Conservation (phyloP, 30 jellyfish, hydroid and myxozoan genomes). For the Cassiopea xamachana region DNA sequence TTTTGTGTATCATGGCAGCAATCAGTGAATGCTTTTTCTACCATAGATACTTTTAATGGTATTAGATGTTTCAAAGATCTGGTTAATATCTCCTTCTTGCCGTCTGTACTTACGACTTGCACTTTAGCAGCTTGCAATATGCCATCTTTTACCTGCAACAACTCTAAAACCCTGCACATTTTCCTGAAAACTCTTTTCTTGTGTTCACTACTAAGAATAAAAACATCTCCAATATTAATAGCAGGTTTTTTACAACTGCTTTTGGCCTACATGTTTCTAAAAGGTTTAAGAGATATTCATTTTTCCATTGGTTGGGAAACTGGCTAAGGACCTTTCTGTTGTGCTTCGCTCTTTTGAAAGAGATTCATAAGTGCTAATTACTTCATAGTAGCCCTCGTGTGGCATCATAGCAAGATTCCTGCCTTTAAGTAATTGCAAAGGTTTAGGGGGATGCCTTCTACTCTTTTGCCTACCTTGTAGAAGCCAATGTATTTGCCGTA, state of each 20-base stretch:
- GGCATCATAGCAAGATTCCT: neutral
- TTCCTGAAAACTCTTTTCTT: slow-evolving; percentile 22
- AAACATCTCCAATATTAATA: slow-evolving; percentile 18
- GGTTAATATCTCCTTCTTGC: slow-evolving; percentile 6
- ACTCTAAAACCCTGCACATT: slow-evolving; percentile 23
- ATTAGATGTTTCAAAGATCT: slow-evolving; percentile 11
- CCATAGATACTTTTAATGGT: slow-evolving; percentile 2
- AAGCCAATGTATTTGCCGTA: slow-evolving; percentile 3
- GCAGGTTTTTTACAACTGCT: slow-evolving; percentile 3
- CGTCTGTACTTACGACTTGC: slow-evolving; percentile 17
- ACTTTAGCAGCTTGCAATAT: slow-evolving; percentile 14
- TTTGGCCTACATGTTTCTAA: slow-evolving; percentile 8
- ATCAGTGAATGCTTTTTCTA: neutral
- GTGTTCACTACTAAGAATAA: slow-evolving; percentile 9
- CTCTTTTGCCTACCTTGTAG: slow-evolving; percentile 17
- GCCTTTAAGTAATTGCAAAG: slow-evolving; percentile 29
- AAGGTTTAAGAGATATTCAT: slow-evolving; percentile 41
- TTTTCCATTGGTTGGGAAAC: slow-evolving; percentile 52
- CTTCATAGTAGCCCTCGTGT: slow-evolving; percentile 14
- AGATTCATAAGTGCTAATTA: slow-evolving; percentile 43
- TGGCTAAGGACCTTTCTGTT: slow-evolving; percentile 7
- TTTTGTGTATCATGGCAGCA: slow-evolving; percentile 11
- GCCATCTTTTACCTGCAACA: slow-evolving; percentile 27
- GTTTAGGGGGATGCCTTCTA: slow-evolving; percentile 24
- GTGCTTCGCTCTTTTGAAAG: slow-evolving; percentile 33